Base-by-base conservation (phyloP, 1,140 invertebrate genomes). In the Zaprionus tsacasi region DNA sequence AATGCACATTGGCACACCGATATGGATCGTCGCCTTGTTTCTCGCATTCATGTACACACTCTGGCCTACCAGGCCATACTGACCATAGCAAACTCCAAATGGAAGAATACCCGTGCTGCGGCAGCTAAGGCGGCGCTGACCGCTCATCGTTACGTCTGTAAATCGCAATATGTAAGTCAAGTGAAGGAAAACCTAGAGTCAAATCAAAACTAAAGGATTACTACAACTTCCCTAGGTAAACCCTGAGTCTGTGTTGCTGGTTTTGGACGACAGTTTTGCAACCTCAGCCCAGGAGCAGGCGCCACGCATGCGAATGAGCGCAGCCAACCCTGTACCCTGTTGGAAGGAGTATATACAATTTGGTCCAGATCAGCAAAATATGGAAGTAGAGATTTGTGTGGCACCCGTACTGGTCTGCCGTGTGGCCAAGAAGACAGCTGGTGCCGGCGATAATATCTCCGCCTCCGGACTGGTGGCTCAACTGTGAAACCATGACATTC, bases 381-480 rank as follows among this genome's bases (percentile, higher is more conserved):
- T 93, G 33, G 70, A 94, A 50, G 94, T 96, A 8, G 93, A 96
- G 75, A 95, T 98, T 40, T 98, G 97, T 92, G 94, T 98, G 1
- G 96, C 97, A 0, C 97, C 97, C 1, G 97, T 97, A 3, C 92
- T 98, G 6, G 96, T 98, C 0, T 98, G 97, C 81, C 97, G 96
- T 0, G 93, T 97, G 76, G 96, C 96, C 2, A 94, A 95, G 52
- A 95, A 98, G 81, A 98, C 97, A 13, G 97, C 96, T 0, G 97
- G 97, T 1, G 97, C 96, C 12, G 97, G 97, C 1, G 97, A 98
- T 91, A 98, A 98, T 85, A 97, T 98, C 67, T 98, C 97, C 1
- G 96, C 96, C 36, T 96, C 97, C 8, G 97, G 96, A 17, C 92
- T 98, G 5, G 95, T 96, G 33, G 93, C 96, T 36, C 97, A 98